These are phyloP conservation scores for Petrocephalus schoutedeni DNA, from an alignment of 2,797 vertebrate genomes.

Conservation along the genomic window DNA sequence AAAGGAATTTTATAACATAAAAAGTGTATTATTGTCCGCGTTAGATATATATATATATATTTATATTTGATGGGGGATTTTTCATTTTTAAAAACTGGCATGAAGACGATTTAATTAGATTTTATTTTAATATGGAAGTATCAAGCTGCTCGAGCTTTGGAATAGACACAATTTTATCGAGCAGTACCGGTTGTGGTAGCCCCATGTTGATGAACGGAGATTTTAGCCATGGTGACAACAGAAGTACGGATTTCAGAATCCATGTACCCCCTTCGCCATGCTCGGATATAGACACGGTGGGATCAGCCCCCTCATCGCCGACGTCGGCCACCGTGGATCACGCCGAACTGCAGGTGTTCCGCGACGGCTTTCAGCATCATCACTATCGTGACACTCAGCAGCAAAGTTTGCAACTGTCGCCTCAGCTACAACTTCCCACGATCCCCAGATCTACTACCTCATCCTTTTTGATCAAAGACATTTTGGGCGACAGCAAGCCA, in stretches of 20 bases:
- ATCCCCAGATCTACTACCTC: conserved; percentile 90
- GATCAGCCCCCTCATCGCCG: conserved; percentile 85
- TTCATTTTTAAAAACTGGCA: conserved; percentile 51
- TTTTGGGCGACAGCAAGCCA: conserved; percentile 95
- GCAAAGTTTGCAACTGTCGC: conserved; percentile 60
- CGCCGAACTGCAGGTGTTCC: conserved; percentile 72
- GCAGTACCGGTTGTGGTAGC: conserved; percentile 70
- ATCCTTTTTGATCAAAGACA: conserved; percentile 97
- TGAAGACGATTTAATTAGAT: conserved; percentile 55
- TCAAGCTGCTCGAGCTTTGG: conserved; percentile 93
- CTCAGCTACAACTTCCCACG: conserved; percentile 69
- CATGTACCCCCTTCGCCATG: conserved; percentile 87
- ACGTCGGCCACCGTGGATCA: conserved; percentile 91
- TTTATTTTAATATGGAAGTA: conserved; percentile 80
- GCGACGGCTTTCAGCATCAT: conserved; percentile 73
- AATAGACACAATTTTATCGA: conserved; percentile 95
- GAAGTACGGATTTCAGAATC: conserved; percentile 83
- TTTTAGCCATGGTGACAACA: conserved; percentile 73
- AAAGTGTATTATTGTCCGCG: neutral
- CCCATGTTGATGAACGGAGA: conserved; percentile 57
- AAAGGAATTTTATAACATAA: neutral
- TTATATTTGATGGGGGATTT: conserved; percentile 31
- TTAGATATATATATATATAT: neutral
- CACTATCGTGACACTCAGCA: conserved; percentile 64
- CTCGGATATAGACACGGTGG: conserved; percentile 94